Percentiles rank a stretch among this genome's conserved stretches.
Conservation (phyloP, 2,797 vertebrate species). For the Leptatherina wallacei region DNA sequence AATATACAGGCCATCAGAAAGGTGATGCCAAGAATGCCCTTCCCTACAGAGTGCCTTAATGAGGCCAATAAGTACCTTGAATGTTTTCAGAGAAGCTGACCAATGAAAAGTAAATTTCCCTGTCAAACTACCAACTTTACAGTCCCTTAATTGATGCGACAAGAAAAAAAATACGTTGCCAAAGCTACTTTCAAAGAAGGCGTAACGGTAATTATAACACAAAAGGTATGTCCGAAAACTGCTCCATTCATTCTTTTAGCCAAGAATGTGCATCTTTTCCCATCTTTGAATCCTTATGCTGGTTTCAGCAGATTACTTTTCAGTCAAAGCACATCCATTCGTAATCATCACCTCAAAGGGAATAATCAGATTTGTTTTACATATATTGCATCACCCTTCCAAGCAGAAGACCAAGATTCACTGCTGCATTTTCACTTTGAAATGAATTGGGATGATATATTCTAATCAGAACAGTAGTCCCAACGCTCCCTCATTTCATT, state of each 20-base stretch:
- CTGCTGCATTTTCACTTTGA: conserved; percentile 51
- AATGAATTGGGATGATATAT: conserved; percentile 62
- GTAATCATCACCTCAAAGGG: conserved; percentile 44
- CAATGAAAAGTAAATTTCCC: conserved; percentile 43
- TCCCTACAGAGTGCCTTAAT: conserved; percentile 49
- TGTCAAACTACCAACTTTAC: conserved; percentile 24
- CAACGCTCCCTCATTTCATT: conserved; percentile 57
- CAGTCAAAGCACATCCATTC: conserved; percentile 20
- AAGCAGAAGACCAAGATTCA: conserved; percentile 22
- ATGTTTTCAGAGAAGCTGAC: conserved; percentile 46
- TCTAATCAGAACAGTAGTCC: conserved; percentile 45
- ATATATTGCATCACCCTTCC: conserved; percentile 50
- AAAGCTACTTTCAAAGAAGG: conserved; percentile 4
- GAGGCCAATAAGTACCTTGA: conserved; percentile 41
- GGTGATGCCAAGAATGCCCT: conserved; percentile 49
- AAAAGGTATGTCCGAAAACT: conserved; percentile 7
- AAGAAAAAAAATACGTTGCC: conserved; percentile 23
- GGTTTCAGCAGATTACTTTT: conserved; percentile 15
- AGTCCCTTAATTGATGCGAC: conserved; percentile 45
- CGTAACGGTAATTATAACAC: conserved; percentile 14
- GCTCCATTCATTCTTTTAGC: conserved; percentile 1
- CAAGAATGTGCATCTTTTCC: conserved; percentile 5
- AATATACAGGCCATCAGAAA: conserved; percentile 42
- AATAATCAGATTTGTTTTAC: conserved; percentile 48
- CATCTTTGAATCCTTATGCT: conserved; percentile 6